phyloP scores from a whole-genome alignment of 2,113 vertebrate species.

The Anas platyrhynchos region DNA sequence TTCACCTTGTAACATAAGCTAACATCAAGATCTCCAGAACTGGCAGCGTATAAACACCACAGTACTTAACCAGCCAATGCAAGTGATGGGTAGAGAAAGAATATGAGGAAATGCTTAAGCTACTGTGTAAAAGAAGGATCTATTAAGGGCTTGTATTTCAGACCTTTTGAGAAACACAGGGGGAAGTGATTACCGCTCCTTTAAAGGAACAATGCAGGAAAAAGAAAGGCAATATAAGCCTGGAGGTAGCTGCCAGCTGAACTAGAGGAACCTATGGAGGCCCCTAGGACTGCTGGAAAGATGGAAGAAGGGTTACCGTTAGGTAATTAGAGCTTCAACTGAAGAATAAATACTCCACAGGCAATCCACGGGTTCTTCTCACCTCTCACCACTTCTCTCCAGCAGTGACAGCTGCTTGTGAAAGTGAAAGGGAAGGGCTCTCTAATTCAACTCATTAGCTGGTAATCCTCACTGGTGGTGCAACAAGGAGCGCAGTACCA shows the following conservation, averaged over 20 bases:
- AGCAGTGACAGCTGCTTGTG: constrained; percentile 38
- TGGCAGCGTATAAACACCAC: not conserved
- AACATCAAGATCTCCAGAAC: not conserved
- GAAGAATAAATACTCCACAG: constrained; percentile 66
- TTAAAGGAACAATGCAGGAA: constrained; percentile 14
- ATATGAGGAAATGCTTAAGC: not conserved
- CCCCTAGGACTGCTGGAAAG: constrained; percentile 36
- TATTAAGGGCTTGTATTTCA: not conserved
- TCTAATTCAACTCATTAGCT: constrained; percentile 41
- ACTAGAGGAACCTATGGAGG: constrained; percentile 28
- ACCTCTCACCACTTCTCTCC: constrained; percentile 30
- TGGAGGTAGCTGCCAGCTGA: constrained; percentile 38
- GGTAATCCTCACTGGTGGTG: constrained; percentile 3
- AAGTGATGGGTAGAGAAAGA: not conserved
- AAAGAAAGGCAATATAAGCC: constrained; percentile 48
- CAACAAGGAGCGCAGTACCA: not conserved
- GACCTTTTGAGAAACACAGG: not conserved
- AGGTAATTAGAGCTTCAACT: constrained; percentile 56
- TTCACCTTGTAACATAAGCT: not conserved
- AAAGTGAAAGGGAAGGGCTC: constrained; percentile 30
- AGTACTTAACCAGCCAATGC: not conserved
- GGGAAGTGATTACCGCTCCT: constrained; percentile 19
- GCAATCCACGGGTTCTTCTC: constrained; percentile 56
- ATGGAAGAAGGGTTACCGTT: constrained; percentile 44
- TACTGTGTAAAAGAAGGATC: not conserved